Evolutionary conservation across 2,797 vertebrate species (phyloP).

Genomic region (Peromyscus nudipes): DNA sequence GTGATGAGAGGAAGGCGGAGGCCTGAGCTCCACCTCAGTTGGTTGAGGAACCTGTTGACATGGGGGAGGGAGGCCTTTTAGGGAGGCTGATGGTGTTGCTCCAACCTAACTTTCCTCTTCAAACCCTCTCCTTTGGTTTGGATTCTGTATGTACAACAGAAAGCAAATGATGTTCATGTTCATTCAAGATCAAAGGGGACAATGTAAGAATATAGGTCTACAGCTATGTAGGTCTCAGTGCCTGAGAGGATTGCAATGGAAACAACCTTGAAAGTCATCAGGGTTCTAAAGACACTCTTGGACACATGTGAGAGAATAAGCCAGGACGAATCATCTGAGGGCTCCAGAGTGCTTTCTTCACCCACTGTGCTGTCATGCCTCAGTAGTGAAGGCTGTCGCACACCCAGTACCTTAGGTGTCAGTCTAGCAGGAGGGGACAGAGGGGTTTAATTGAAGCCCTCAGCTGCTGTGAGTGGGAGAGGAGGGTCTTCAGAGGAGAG

Average conservation of each 20-base stretch:
- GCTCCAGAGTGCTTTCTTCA: neutral
- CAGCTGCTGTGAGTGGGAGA: neutral
- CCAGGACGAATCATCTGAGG: neutral
- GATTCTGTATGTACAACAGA: neutral
- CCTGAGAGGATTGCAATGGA: neutral
- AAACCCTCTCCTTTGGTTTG: slow-evolving; percentile 16
- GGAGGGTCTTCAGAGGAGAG: neutral
- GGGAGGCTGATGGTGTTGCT: neutral
- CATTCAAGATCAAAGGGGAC: neutral
- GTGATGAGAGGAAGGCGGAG: neutral
- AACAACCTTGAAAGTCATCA: slow-evolving; percentile 21
- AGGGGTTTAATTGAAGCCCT: neutral
- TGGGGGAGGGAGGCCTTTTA: neutral
- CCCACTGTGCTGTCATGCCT: neutral
- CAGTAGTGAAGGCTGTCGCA: neutral
- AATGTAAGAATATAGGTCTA: neutral
- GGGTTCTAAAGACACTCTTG: neutral
- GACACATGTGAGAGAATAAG: neutral
- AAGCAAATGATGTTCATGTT: neutral
- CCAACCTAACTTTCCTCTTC: neutral
- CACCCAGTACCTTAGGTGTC: neutral
- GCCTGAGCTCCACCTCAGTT: neutral
- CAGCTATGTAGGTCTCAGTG: neutral
- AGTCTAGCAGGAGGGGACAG: neutral
- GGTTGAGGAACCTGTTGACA: neutral